These are phyloP conservation scores for Grantiella picta DNA, from an alignment of 2,113 vertebrate species.

Conservation along the genomic window DNA sequence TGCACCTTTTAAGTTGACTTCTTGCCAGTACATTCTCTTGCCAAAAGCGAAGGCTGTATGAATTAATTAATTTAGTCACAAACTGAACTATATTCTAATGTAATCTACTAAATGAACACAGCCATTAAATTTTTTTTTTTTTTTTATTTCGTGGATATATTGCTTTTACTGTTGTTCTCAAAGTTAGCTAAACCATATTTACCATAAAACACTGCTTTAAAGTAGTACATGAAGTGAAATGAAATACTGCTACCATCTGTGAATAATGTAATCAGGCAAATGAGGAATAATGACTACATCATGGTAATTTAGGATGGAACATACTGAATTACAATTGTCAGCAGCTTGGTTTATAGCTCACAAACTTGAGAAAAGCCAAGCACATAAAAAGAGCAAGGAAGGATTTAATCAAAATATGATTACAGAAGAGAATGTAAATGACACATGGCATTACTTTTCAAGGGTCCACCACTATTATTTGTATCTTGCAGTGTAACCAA, in stretches of 20 bases:
- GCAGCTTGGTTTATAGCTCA: constrained; percentile 35
- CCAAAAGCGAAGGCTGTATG: background rate
- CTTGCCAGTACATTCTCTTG: background rate
- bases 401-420: constrained; percentile 16
- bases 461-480: background rate
- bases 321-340: constrained; percentile 56
- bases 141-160: background rate
- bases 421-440: background rate
- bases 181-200: background rate
- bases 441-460: background rate
- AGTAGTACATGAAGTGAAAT: background rate
- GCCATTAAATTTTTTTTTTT: background rate
- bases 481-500: background rate
- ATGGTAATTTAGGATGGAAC: constrained; percentile 34
- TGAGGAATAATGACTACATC: constrained; percentile 46
- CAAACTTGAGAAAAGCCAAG: constrained; percentile 17
- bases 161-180: background rate
- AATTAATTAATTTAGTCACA: background rate
- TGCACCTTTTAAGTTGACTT: background rate
- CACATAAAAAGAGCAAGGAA: background rate
- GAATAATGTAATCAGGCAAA: constrained; percentile 54
- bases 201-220: background rate
- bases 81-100: background rate
- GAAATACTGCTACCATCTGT: constrained; percentile 40
- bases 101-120: constrained; percentile 2